Base-by-base conservation (phyloP, 1,140 invertebrate species). In the Drosophila parvula region DNA sequence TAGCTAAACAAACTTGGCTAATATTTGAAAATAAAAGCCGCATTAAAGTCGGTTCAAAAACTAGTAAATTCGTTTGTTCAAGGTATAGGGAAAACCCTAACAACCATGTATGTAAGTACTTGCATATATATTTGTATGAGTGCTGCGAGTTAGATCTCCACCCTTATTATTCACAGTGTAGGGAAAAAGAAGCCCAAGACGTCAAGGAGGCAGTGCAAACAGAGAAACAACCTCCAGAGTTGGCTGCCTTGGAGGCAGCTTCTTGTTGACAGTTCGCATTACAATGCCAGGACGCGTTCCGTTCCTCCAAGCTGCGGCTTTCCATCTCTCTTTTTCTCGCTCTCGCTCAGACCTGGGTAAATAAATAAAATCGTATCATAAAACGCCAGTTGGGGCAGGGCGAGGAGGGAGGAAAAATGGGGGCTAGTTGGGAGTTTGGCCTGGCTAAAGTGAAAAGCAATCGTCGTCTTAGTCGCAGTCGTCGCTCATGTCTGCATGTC, bases 301-400 rank as follows among this genome's bases (percentile, higher is more conserved):
- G 77, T 50, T 65, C 40, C 76, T 55, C 80, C 61, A 61, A 44
- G 56, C 50, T 55, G 53, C 40, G 59, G 79, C 62, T 74, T 41
- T 48, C 68, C 12, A 38, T 45, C 36, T 40, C 36, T 4, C 12
- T 18, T 7, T 11, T 16, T 16, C 34, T 22, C 56, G 14, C 9
- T 18, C 34, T 40, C 18, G 30, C 32, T 69, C 60, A 51, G 67
- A 58, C 76, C 74, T 58, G 81, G 65, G 77, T 79, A 85, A 85
- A 85, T 85, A 85, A 85, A 85, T 86, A 84, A 84, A 84, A 85
- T 85, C 81, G 81, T 74, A 84, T 84, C 81, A 85, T 84, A 84
- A 84, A 84, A 79, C 56, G 73, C 38, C 65, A 80, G 76, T 71
- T 60, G 50, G 32, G 28, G 78, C 9, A 27, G 36, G 44, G 45